Percentiles rank a stretch among this genome's conserved stretches.
These are phyloP conservation scores for Thrips palmi DNA, from an alignment of 1,140 invertebrate genomes.

Conservation along the genomic window DNA sequence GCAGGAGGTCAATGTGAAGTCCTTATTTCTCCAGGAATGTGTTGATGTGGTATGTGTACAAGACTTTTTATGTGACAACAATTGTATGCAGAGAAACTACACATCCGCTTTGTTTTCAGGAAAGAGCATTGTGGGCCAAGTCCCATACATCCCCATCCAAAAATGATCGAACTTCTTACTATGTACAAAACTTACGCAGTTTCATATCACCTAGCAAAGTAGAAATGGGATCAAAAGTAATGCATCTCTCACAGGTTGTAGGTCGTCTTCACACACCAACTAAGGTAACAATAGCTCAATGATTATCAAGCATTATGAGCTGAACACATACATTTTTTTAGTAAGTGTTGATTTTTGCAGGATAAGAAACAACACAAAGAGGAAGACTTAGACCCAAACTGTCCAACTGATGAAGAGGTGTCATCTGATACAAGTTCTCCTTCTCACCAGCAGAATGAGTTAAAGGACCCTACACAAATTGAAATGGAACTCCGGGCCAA, in stretches of 20 bases:
- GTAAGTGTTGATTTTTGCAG: constrained; percentile 10
- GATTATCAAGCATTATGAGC: no score
- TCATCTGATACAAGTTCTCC: constrained; percentile 7
- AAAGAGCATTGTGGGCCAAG: no score
- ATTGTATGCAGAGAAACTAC: neutral
- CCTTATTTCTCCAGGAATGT: constrained; percentile 10
- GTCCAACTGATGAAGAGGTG: constrained; percentile 3
- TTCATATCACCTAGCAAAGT: no score
- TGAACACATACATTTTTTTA: neutral
- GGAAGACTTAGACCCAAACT: constrained; percentile 9
- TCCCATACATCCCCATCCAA: no score
- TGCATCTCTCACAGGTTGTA: no score
- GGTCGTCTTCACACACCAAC: no score
- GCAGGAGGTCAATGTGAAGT: constrained; percentile 7
- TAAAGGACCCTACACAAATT: no score
- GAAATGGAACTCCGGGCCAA: constrained; percentile 4
- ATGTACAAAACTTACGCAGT: no score
- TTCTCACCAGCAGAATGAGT: constrained; percentile 4
- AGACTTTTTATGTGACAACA: neutral
- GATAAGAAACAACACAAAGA: constrained; percentile 10
- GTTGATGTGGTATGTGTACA: constrained; percentile 12
- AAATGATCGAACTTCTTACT: no score
- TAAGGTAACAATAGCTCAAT: no score
- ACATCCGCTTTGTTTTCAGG: no score
- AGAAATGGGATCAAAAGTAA: no score